Evolutionary conservation across 2,888 invertebrate species (phyloP).

Genomic region (Dasypolia templi): DNA sequence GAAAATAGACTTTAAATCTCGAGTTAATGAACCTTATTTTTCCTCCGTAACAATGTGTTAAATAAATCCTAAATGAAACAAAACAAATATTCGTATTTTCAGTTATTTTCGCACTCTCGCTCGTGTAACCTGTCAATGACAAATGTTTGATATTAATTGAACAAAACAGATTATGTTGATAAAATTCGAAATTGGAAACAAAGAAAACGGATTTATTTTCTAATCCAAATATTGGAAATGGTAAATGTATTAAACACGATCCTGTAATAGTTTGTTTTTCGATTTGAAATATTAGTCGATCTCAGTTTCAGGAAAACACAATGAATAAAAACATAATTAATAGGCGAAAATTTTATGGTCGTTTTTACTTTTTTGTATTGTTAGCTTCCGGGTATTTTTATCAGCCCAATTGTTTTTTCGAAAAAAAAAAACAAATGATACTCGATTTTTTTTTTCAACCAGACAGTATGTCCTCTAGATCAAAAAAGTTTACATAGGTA

Average conservation of each 20-base stretch:
- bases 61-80: neutral
- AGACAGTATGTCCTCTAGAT: no score
- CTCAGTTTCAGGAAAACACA: neutral
- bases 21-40: neutral
- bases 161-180: conserved; percentile 45
- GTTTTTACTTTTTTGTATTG: no score
- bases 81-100: neutral
- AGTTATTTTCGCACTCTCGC: neutral
- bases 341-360: no score
- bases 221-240: conserved; percentile 56
- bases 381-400: no score
- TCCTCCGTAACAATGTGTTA: neutral
- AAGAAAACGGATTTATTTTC: conserved; percentile 39
- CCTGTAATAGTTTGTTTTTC: conserved; percentile 10
- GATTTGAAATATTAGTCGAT: conserved; percentile 12
- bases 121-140: conserved; percentile 27
- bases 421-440: no score
- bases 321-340: neutral
- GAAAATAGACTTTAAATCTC: neutral
- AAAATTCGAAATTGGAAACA: conserved; percentile 35
- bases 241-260: conserved; percentile 15
- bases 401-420: no score
- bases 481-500: no score
- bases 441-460: no score
- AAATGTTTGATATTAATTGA: conserved; percentile 61